These are phyloP conservation scores for Jordanella pulchra DNA, from an alignment of 2,797 vertebrate genomes.

Conservation along the genomic window DNA sequence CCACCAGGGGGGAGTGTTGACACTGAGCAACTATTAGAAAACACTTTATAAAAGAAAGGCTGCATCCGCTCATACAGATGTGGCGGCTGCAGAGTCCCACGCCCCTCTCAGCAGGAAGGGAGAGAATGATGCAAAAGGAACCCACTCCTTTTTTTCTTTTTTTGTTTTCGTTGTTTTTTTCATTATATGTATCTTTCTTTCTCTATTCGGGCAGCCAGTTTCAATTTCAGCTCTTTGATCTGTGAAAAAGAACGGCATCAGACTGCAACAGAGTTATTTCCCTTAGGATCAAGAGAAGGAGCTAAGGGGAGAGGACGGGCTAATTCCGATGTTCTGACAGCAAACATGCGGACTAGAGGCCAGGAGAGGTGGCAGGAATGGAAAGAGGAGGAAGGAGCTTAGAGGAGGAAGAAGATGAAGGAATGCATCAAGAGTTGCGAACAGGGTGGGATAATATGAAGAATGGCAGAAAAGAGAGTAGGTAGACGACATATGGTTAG, in stretches of 20 bases:
- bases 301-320: slow-evolving; percentile 45
- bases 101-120: slow-evolving; percentile 38
- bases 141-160: slow-evolving; percentile 10
- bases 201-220: slow-evolving; percentile 39
- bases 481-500: not conserved
- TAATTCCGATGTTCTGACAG: slow-evolving; percentile 56
- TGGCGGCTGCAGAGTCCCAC: slow-evolving; percentile 13
- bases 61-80: not conserved
- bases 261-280: slow-evolving; percentile 69
- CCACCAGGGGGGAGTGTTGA: slow-evolving; percentile 70
- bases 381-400: not conserved
- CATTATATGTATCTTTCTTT: slow-evolving; percentile 9
- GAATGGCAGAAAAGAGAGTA: slow-evolving; percentile 5
- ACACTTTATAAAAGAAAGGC: slow-evolving; percentile 10
- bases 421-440: not conserved
- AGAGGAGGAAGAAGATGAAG: not conserved
- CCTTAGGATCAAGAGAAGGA: slow-evolving; percentile 55
- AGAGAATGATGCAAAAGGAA: slow-evolving; percentile 38
- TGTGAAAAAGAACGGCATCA: slow-evolving; percentile 69
- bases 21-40: slow-evolving; percentile 42
- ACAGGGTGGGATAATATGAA: slow-evolving; percentile 9
- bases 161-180: not conserved
- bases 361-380: slow-evolving; percentile 10
- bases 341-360: slow-evolving; percentile 39
- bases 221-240: slow-evolving; percentile 70